Evolutionary conservation across 35 echinoderm and acorn worm genomes (phyloP).

Genomic region (Heliocidaris erythrogramma): DNA sequence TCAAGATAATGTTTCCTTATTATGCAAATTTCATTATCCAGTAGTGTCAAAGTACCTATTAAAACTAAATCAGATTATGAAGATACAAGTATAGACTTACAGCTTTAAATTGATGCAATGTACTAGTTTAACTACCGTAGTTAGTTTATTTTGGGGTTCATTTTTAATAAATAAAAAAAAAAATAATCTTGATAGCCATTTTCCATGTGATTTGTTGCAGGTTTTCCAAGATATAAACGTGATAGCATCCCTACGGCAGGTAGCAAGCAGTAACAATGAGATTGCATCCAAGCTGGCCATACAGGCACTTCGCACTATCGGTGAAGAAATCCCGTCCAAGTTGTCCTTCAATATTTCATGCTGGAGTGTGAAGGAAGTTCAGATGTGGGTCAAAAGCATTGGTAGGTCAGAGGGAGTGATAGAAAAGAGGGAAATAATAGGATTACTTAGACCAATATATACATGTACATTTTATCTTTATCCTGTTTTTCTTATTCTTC

Average conservation of each 20-base stretch:
- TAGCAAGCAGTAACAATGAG: constrained; percentile 94
- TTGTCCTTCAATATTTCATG: constrained; percentile 91
- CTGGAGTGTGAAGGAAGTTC: constrained; percentile 89
- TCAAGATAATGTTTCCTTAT: too few species aligned
- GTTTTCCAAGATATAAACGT: constrained; percentile 88
- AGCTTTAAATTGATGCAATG: neutral
- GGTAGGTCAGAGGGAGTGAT: constrained; percentile 16
- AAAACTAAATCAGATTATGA: too few species aligned
- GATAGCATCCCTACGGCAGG: constrained; percentile 64
- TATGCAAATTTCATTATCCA: too few species aligned
- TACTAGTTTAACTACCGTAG: too few species aligned
- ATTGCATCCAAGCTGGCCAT: constrained; percentile 90
- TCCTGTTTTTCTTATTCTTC: neutral
- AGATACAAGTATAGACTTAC: too few species aligned
- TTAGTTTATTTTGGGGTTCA: neutral
- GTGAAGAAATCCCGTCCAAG: constrained; percentile 89
- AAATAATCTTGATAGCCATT: neutral
- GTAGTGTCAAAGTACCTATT: too few species aligned
- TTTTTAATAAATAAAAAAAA: neutral
- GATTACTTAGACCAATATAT: constrained; percentile 28
- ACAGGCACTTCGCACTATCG: constrained; percentile 81
- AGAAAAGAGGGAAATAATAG: neutral
- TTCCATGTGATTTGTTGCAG: constrained; percentile 49
- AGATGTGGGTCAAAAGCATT: constrained; percentile 88
- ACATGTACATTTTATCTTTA: too few species aligned